Conservation (phyloP, 2,888 invertebrate genomes). For the Steinernema carpocapsae region DNA sequence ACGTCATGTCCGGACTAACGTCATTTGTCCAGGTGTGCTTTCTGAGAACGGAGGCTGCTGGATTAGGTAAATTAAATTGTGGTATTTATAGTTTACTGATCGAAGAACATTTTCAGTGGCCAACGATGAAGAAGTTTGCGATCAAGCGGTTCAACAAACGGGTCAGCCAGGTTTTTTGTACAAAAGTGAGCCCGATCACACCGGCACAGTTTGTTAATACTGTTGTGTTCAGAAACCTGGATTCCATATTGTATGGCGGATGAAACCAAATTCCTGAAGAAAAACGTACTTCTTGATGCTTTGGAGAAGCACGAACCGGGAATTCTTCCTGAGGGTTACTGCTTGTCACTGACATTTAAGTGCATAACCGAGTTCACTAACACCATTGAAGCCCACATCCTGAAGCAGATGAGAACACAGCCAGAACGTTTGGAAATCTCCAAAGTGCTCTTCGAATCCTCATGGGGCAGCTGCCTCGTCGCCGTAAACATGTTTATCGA, state of each 20-base stretch:
- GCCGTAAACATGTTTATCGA: slow-evolving; percentile 89
- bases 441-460: slow-evolving; percentile 84
- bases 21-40: slow-evolving; percentile 87
- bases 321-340: slow-evolving; percentile 92
- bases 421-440: slow-evolving; percentile 16
- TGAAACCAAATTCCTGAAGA: slow-evolving; percentile 45
- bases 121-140: slow-evolving; percentile 33
- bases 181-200: slow-evolving; percentile 41
- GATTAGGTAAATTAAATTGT: slow-evolving; percentile 37
- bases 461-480: slow-evolving; percentile 91
- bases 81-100: slow-evolving; percentile 2
- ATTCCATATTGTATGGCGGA: slow-evolving; percentile 45
- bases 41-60: slow-evolving; percentile 23
- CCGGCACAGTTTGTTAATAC: background rate
- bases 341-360: slow-evolving; percentile 91
- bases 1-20: slow-evolving; percentile 90
- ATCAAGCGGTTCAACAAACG: slow-evolving; percentile 22
- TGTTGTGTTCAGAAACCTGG: slow-evolving; percentile 44
- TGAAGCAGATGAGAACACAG: background rate
- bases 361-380: slow-evolving; percentile 89
- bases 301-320: slow-evolving; percentile 93
- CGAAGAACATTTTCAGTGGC: slow-evolving; percentile 8
- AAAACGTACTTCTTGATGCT: slow-evolving; percentile 79
- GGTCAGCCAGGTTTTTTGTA: slow-evolving; percentile 52
- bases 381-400: slow-evolving; percentile 46